These are phyloP conservation scores for Hypsibius dujardini DNA, from an alignment of 1,140 invertebrate species.

Conservation along the genomic window DNA sequence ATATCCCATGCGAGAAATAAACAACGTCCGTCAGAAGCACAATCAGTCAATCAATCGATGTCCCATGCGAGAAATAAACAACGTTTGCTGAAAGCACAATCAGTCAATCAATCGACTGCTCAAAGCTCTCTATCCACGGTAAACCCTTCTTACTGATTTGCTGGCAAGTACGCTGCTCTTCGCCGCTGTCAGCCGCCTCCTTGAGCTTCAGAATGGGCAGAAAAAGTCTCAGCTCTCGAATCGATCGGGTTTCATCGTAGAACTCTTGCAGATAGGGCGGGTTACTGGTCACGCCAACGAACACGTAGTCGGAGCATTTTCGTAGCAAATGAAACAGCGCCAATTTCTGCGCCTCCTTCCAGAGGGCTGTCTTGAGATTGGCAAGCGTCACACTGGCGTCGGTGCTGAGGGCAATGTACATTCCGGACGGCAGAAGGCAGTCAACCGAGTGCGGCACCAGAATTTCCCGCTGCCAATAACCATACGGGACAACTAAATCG, in stretches of 20 bases:
- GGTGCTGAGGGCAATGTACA: slow-evolving; percentile 49
- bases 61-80: background rate
- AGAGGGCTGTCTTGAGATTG: slow-evolving; percentile 66
- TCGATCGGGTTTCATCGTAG: slow-evolving; percentile 58
- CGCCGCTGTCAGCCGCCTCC: slow-evolving; percentile 55
- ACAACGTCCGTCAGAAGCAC: too few species aligned
- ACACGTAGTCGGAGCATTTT: slow-evolving; percentile 58
- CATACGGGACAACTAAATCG: too few species aligned
- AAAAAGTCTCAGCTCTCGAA: slow-evolving; percentile 69
- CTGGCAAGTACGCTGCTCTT: slow-evolving; percentile 41
- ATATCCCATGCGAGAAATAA: background rate
- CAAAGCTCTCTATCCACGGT: slow-evolving; percentile 1
- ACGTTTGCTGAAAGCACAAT: too few species aligned
- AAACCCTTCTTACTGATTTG: background rate
- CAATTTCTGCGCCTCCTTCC: slow-evolving; percentile 56
- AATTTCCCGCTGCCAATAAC: too few species aligned
- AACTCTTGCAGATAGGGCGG: slow-evolving; percentile 62
- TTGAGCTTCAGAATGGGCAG: slow-evolving; percentile 60
- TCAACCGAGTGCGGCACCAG: slow-evolving; percentile 21
- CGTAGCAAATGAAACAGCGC: slow-evolving; percentile 59
- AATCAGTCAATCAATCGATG: too few species aligned
- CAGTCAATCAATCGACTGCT: too few species aligned
- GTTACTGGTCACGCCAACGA: slow-evolving; percentile 55
- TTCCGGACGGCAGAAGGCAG: slow-evolving; percentile 66
- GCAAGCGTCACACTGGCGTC: slow-evolving; percentile 51